phyloP scores from a whole-genome alignment of 2,113 vertebrate species.

The Gobiocypris rarus region DNA sequence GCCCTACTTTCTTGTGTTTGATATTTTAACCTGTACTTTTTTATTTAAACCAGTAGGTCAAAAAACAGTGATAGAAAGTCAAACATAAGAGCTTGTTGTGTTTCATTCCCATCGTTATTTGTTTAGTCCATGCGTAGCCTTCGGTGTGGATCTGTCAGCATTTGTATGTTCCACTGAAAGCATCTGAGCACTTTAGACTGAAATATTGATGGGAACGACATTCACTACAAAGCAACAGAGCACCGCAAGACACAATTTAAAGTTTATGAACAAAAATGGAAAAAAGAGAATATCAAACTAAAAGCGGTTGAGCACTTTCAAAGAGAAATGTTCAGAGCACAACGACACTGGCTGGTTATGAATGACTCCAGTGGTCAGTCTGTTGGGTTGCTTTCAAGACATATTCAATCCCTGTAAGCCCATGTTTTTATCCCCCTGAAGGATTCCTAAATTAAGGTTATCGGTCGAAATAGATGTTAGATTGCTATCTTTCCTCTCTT shows the following conservation, averaged over 20 bases:
- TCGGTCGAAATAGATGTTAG: not conserved
- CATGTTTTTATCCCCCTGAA: not conserved
- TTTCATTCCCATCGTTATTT: not conserved
- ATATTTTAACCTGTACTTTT: not conserved
- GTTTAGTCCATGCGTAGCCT: constrained; percentile 21
- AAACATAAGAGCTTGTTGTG: not conserved
- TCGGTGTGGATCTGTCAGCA: constrained; percentile 6
- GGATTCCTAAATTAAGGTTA: constrained; percentile 21
- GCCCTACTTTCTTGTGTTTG: not conserved
- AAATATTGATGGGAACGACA: constrained; percentile 71
- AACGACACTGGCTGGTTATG: not conserved
- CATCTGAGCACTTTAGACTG: constrained; percentile 62
- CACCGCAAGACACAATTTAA: constrained; percentile 53
- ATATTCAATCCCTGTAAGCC: constrained; percentile 1
- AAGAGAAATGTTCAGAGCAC: not conserved
- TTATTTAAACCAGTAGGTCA: not conserved
- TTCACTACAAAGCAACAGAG: constrained; percentile 66
- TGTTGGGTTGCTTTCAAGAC: constrained; percentile 1
- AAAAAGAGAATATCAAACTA: constrained; percentile 20
- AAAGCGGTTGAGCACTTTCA: constrained; percentile 15
- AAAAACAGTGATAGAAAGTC: not conserved
- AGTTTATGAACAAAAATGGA: constrained; percentile 35
- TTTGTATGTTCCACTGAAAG: constrained; percentile 11
- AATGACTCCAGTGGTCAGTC: constrained; percentile 12
- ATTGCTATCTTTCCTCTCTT: not conserved